phyloP scores from a whole-genome alignment of 2,113 vertebrate species.

The Dipodomys spectabilis region DNA sequence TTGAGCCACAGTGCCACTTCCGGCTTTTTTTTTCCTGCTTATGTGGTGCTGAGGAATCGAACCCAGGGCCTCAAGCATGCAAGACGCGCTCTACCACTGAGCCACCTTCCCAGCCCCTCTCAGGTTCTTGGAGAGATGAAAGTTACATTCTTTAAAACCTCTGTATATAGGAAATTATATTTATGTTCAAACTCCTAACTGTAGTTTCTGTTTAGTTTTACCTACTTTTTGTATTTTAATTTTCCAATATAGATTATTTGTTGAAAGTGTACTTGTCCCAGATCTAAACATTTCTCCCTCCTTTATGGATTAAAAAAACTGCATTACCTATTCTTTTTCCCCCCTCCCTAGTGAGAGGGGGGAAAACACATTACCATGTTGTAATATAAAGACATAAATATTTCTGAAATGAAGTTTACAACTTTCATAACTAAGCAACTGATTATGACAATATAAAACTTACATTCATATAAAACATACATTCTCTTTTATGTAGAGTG shows the following conservation, averaged over 20 bases:
- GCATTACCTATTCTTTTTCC: neutral
- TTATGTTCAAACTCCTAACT: neutral
- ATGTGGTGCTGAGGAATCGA: no score
- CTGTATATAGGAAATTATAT: neutral
- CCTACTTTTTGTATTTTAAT: conserved; percentile 24
- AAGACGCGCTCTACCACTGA: no score
- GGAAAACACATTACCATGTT: neutral
- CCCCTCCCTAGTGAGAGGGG: neutral
- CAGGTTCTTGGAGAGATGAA: conserved; percentile 10
- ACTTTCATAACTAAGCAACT: neutral
- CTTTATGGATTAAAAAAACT: neutral
- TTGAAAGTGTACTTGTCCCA: conserved; percentile 19
- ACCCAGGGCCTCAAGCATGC: no score
- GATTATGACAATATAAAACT: conserved; percentile 7
- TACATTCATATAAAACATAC: neutral
- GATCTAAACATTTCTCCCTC: neutral
- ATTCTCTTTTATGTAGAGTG: neutral
- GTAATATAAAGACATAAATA: neutral
- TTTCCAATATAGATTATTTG: conserved; percentile 11
- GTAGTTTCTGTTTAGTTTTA: conserved; percentile 12
- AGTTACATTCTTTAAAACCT: neutral
- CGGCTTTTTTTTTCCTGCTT: no score
- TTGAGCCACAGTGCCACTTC: accelerated
- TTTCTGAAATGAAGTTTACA: neutral
- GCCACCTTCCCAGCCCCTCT: no score